Base-by-base conservation (phyloP, 1,140 invertebrate species). In the Drosophila cardini region DNA sequence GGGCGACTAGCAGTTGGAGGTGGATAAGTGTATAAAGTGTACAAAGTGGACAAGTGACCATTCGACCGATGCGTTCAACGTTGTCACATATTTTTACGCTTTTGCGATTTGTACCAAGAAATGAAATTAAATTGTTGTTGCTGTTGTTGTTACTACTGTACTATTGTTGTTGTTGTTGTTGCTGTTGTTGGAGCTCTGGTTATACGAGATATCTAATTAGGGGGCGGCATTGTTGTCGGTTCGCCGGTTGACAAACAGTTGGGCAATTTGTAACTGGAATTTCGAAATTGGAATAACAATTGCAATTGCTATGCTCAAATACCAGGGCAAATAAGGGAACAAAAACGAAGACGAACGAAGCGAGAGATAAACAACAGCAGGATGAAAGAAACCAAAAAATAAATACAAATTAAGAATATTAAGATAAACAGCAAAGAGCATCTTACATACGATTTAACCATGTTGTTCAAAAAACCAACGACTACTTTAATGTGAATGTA, bases 41-140 rank as follows among this genome's bases (percentile, higher is more conserved):
- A 36, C 38, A 43, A 45, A 55, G 21, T 38, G 60, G 60, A 63
- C 61, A 40, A 46, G 57, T 48, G 48, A 68, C 60, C 76, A 78
- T 67, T 86, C 61, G 62, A 84, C 45, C 80, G 80, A 64, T 84
- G 76, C 81, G 63, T 72, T 72, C 52, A 64, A 76, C 72, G 55
- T 77, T 86, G 83, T 86, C 83, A 83, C 79, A 86, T 79, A 87
- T 82, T 87, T 86, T 87, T 86, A 86, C 82, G 83, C 83, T 82
- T 76, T 82, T 86, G 83, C 82, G 75, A 87, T 85, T 80, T 85
- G 74, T 65, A n/a, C 53, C 82, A 72, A 73, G 42, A 68, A 68
- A 60, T 53, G 42, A 43, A 46, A 43, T 53, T 18, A 55, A 40
- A 64, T 68, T 57, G 36, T 26, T 52, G 16, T 38, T 30, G 26